Evolutionary conservation across 2,888 invertebrate species (phyloP), one percentile per base, ranked within the genome.

Genomic region (Tipula confusa): DNA sequence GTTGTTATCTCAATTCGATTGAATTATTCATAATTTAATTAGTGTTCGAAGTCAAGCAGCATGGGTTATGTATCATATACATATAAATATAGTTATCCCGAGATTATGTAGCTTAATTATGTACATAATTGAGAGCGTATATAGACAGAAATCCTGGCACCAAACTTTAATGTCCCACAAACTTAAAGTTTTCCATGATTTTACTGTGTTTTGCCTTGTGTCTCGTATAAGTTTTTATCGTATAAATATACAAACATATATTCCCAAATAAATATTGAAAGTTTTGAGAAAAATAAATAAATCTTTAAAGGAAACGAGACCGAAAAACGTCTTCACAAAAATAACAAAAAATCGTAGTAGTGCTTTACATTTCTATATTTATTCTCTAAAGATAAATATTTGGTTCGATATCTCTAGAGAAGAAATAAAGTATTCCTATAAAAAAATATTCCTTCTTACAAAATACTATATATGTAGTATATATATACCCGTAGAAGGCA

Each of bases 371-470:
- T 64, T 64, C 24, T 24, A 64, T n/a, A n/a, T 64, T 64, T 64
- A 64, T 64, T 64, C 64, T 64, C 64, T 64, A 24, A 64, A 64
- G 64, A 64, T 64, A 64, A 64, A 64, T 64, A 64, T 64, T 64
- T 64, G 64, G 64, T 64, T 64, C 64, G 64, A 64, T 64, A 64
- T 64, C 64, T 64, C 64, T 64, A 64, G 64, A 64, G 64, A 64
- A 64, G 18, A 64, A 7, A 64, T 64, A 64, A 64, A 64, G 11
- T 64, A 64, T 64, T 64, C 64, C 64, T 24, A 64, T 24, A 64
- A 43, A n/a, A 7, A 48, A 64, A 64, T 24, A 64, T 6, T 24
- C 9, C 24, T 24, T 13, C 64, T 18, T 64, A 64, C 11, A 64
- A 1, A 38, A 38, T n/a, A n/a, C n/a, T n/a, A n/a, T n/a, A n/a